Percentiles rank a stretch among this genome's conserved stretches.
Conservation (phyloP, 2,797 vertebrate genomes). For the Coregonus sp. region DNA sequence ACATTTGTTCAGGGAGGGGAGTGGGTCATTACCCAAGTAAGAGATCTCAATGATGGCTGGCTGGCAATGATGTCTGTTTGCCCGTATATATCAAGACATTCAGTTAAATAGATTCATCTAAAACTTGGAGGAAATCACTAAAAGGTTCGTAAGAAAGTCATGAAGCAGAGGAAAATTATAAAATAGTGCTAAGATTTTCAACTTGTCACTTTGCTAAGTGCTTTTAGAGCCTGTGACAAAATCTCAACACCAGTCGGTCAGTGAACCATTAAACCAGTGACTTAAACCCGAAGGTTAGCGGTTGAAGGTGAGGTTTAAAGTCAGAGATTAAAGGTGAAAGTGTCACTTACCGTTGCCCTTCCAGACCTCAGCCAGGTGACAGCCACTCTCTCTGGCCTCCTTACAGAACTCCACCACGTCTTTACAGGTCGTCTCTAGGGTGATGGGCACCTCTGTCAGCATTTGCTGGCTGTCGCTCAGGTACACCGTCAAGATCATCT, state of each 20-base stretch:
- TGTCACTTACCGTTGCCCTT: conserved; percentile 84
- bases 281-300: neutral
- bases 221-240: neutral
- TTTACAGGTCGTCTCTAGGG: conserved; percentile 89
- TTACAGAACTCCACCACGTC: conserved; percentile 97
- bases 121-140: neutral
- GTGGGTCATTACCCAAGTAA: neutral
- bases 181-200: neutral
- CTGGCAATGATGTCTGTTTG: neutral
- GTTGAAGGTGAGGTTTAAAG: neutral
- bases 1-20: neutral
- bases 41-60: neutral
- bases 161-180: neutral
- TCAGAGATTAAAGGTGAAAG: neutral
- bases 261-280: neutral
- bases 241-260: neutral
- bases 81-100: neutral
- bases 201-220: neutral
- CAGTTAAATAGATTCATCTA: too few relatives aligned
- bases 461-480: conserved; percentile 93
- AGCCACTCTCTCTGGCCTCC: conserved; percentile 91
- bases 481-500: conserved; percentile 97
- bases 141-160: neutral
- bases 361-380: conserved; percentile 94
- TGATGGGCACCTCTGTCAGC: conserved; percentile 94